A percentile compares a stretch with the other conserved stretches of the same genome.
Evolutionary conservation across 2,113 vertebrate genomes (phyloP).

Genomic region (Neomonachus schauinslandi): DNA sequence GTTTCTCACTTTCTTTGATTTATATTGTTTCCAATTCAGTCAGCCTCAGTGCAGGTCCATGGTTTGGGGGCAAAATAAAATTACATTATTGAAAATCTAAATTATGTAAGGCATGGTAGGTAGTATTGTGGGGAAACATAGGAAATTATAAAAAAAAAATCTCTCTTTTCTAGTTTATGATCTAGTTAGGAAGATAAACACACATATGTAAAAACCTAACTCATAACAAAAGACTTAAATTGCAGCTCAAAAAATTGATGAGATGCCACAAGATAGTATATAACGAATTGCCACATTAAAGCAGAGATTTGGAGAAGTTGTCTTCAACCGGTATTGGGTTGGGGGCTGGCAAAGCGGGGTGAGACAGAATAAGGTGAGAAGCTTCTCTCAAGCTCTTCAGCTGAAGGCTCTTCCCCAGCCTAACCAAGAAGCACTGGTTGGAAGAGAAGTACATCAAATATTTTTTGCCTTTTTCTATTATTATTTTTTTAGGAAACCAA

Average conservation of each 20-base stretch:
- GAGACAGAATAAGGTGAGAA: background rate
- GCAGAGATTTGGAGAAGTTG: background rate
- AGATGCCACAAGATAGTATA: background rate
- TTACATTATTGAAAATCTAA: constrained; percentile 22
- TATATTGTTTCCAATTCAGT: constrained; percentile 4
- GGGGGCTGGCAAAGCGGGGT: background rate
- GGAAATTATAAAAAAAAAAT: background rate
- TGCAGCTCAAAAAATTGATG: background rate
- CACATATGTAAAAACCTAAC: background rate
- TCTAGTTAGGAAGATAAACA: background rate
- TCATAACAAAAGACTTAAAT: background rate
- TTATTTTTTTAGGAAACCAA: background rate
- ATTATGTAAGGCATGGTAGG: background rate
- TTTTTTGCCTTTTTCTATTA: background rate
- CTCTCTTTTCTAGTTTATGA: background rate
- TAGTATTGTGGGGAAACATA: background rate
- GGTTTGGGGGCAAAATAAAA: constrained; percentile 33
- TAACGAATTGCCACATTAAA: background rate
- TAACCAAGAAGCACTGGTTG: background rate
- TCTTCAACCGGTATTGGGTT: background rate
- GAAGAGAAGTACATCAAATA: background rate
- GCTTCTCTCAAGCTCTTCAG: background rate
- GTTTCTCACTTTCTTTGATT: constrained; percentile 30
- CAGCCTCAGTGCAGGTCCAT: background rate
- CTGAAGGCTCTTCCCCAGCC: background rate